These are phyloP conservation scores for Prosopocoilus inquinatus DNA, from an alignment of 2,888 invertebrate genomes.

Conservation along the genomic window DNA sequence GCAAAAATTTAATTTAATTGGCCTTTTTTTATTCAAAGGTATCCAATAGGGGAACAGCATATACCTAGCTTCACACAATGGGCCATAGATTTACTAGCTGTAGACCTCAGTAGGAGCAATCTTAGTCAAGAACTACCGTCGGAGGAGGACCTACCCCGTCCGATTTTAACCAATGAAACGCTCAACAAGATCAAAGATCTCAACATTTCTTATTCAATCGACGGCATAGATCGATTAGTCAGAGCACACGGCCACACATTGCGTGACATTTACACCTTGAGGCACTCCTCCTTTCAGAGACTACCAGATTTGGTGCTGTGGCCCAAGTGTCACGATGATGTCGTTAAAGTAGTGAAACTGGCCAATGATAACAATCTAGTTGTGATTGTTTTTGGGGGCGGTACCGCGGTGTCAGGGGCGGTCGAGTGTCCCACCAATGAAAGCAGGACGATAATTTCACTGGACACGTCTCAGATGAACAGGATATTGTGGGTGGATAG, in stretches of 20 bases:
- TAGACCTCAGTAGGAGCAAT: conserved; percentile 55
- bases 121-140: conserved; percentile 54
- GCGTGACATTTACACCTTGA: conserved; percentile 79
- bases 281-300: conserved; percentile 71
- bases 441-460: conserved; percentile 75
- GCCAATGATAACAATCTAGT: conserved; percentile 75
- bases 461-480: conserved; percentile 97
- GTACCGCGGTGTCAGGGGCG: conserved; percentile 89
- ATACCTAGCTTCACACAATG: conserved; percentile 81
- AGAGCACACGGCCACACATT: conserved; percentile 92
- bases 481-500: conserved; percentile 90
- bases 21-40: conserved; percentile 54
- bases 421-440: conserved; percentile 81
- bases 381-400: conserved; percentile 92
- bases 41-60: conserved; percentile 68
- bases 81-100: conserved; percentile 71
- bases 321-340: conserved; percentile 87
- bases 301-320: conserved; percentile 94
- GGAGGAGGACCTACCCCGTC: conserved; percentile 61
- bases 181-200: conserved; percentile 57
- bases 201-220: conserved; percentile 63
- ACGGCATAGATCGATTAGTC: conserved; percentile 81
- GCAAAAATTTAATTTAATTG: not conserved
- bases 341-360: conserved; percentile 72
- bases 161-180: conserved; percentile 61